Conservation (phyloP, 2,888 invertebrate species). For the Tachystola acroxantha region DNA sequence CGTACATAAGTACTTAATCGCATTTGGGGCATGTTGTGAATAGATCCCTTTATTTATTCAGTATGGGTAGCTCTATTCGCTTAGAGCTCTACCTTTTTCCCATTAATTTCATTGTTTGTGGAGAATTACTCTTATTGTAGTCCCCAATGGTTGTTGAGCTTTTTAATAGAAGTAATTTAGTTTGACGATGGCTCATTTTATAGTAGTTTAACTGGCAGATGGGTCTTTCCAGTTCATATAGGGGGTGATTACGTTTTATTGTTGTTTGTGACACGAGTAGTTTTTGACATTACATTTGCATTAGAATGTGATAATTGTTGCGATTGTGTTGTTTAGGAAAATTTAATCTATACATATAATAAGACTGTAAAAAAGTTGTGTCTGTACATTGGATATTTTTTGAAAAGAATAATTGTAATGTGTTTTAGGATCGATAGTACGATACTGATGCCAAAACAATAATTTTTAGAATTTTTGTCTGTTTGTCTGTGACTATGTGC, state of each 20-base stretch:
- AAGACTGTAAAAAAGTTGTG: no score
- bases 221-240: constrained; percentile 24
- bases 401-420: background rate
- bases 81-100: constrained; percentile 56
- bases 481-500: no score
- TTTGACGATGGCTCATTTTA: constrained; percentile 15
- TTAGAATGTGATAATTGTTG: constrained; percentile 64
- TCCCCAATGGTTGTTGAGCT: constrained; percentile 38
- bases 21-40: constrained; percentile 62
- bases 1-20: constrained; percentile 76
- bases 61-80: constrained; percentile 44
- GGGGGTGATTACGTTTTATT: constrained; percentile 52
- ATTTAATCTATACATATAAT: constrained; percentile 12
- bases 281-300: constrained; percentile 61
- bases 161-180: constrained; percentile 20
- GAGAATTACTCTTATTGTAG: constrained; percentile 54
- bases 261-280: constrained; percentile 31
- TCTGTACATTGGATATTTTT: no score
- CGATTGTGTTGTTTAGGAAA: constrained; percentile 29
- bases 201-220: constrained; percentile 8
- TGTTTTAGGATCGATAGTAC: no score
- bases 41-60: constrained; percentile 68
- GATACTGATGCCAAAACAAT: no score
- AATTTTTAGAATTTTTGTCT: no score
- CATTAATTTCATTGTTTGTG: constrained; percentile 66